These are phyloP conservation scores for Loriculus beryllinus DNA, from an alignment of 2,797 vertebrate species.

Conservation along the genomic window DNA sequence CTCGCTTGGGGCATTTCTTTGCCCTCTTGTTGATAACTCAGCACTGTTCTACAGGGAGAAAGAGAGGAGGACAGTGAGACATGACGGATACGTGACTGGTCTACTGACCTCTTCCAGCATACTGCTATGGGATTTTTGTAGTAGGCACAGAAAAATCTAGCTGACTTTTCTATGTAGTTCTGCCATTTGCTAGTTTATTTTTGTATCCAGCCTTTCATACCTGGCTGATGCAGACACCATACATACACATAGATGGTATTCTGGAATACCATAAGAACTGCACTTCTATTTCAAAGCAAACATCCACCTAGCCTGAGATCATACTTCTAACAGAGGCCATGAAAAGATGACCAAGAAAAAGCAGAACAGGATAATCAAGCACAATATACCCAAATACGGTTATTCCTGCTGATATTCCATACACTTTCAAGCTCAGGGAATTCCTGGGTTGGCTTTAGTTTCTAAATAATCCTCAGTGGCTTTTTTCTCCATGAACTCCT, in stretches of 20 bases:
- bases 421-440: neutral
- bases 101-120: neutral
- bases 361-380: neutral
- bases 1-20: neutral
- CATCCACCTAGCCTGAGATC: neutral
- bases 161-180: neutral
- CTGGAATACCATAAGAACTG: neutral
- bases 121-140: neutral
- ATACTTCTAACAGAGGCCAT: neutral
- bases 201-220: neutral
- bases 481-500: neutral
- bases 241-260: neutral
- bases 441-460: neutral
- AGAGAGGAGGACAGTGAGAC: neutral
- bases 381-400: neutral
- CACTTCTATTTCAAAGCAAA: neutral
- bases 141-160: too few relatives aligned
- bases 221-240: neutral
- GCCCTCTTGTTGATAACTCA: neutral
- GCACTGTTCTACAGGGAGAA: neutral
- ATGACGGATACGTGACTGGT: fast-evolving
- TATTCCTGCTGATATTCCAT: neutral
- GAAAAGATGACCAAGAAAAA: neutral
- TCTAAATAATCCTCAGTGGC: neutral
- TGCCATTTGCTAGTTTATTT: neutral